phyloP scores from a whole-genome alignment of 2,113 vertebrate genomes.

The Corythoichthys intestinalis region DNA sequence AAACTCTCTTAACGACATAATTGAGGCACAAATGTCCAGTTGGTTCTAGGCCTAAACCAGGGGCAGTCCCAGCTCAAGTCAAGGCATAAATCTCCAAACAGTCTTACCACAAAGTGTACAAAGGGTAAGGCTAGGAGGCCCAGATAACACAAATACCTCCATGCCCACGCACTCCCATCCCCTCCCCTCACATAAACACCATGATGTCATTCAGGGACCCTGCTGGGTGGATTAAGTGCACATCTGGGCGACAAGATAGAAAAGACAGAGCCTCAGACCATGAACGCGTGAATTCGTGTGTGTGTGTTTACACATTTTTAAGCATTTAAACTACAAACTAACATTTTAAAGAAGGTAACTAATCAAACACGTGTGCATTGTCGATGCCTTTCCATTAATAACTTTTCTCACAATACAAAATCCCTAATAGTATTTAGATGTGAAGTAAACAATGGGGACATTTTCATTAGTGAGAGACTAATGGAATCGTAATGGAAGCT shows the following conservation, averaged over 20 bases:
- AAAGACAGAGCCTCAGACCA: slow-evolving; percentile 7
- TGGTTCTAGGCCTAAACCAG: slow-evolving; percentile 3
- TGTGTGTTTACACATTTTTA: slow-evolving; percentile 39
- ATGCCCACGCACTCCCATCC: slow-evolving; percentile 57
- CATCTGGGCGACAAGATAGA: slow-evolving; percentile 33
- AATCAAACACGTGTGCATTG: slow-evolving; percentile 8
- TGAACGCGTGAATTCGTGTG: slow-evolving; percentile 7
- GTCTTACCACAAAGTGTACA: slow-evolving; percentile 52
- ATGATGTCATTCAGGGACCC: slow-evolving; percentile 61
- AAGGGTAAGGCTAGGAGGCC: slow-evolving; percentile 55
- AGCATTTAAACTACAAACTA: slow-evolving; percentile 40
- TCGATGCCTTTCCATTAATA: slow-evolving; percentile 66
- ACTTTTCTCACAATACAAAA: slow-evolving; percentile 49
- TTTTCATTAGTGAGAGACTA: slow-evolving; percentile 70
- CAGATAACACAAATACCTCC: slow-evolving; percentile 61
- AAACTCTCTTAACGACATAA: background rate
- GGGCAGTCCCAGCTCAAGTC: slow-evolving; percentile 11
- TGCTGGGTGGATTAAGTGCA: slow-evolving; percentile 46
- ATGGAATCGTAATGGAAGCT: slow-evolving; percentile 76
- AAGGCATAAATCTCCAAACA: slow-evolving; percentile 52
- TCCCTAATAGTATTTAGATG: slow-evolving; percentile 44
- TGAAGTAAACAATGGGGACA: slow-evolving; percentile 49
- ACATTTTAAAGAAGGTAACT: slow-evolving; percentile 33
- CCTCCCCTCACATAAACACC: slow-evolving; percentile 51
- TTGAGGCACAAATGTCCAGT: slow-evolving; percentile 2